Base-by-base conservation (phyloP, 2,888 invertebrate species). In the Aproaerema taeniolella region DNA sequence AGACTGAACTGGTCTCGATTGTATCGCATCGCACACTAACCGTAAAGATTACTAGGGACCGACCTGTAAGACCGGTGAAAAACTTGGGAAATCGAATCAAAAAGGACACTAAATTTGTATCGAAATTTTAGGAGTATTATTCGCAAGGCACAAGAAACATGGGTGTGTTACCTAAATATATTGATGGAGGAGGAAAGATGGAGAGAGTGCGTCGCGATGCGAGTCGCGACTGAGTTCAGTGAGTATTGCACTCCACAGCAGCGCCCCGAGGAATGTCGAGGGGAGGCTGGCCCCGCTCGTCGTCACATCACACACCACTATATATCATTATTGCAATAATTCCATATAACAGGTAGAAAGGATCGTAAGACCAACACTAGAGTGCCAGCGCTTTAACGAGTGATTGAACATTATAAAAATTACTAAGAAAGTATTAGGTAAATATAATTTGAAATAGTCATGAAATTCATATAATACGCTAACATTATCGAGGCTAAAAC, bases 401-500 rank as follows among this genome's bases (percentile, higher is more conserved):
- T 86, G 86, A 78, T 73, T 67, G 72, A 81, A 81, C 71, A 71
- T 68, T 80, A 81, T 78, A 80, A 81, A 78, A 80, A 70, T 73
- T 69, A 83, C 78, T 82, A 82, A 80, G 82, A 83, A 82, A 78
- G 74, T 78, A 65, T 69, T 66, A 81, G 76, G 81, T 86, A 83
- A 86, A 85, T 86, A 86, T 86, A 83, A 85, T 86, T 85, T 85
- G 80, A 83, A 80, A 83, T 83, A 85, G 74, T 79, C 61, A 70
- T 81, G 82, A 80, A 67, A 81, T 83, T 76, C 67, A 79, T 82
- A 78, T 74, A 77, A 78, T 76, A 82, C 67, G 67, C 78, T 83
- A 83, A 82, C 70, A 77, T 78, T 78, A 81, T 75, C 72, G 78
- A 77, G 74, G 79, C 72, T 83, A 77, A 80, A 83, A 85, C 80